Base-by-base conservation (phyloP, 2,113 vertebrate genomes). In the Lepisosteus oculatus region DNA sequence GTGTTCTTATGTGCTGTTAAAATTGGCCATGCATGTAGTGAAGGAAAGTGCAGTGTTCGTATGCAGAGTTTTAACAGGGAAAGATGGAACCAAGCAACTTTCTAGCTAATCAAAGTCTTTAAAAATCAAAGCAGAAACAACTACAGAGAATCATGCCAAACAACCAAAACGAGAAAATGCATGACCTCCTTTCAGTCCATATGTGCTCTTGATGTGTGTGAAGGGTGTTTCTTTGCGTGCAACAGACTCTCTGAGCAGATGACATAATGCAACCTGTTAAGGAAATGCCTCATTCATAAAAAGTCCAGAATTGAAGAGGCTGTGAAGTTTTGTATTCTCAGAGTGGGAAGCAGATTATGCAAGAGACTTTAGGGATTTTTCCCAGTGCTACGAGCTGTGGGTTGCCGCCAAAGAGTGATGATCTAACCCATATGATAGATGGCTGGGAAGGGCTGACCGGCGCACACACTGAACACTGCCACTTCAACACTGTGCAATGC, bases 261-360 rank as follows among this genome's bases (percentile, higher is more conserved):
- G 72, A 65, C 67, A 57, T 70, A 41, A 70, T 55, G 51, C 59
- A 17, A 73, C 61, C 43, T 7, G 57, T 15, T 9, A 11, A 44
- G 14, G 59, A 55, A 67, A 47, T 63, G 17, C 67, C 68, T 70
- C 66, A 64, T 64, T 69, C 59, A 66, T 63, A 56, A 74, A 29
- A 70, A 69, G 14, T 9, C 47, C 43, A 69, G 4, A 70, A 44
- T 63, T 51, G 45, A 45, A n/a, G 8, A 56, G 71, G 56, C 4
- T 14, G 29, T 13, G 29, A 9, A 51, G 47, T 6, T 51, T 5
- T 51, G 15, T 67, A 17, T 54, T 67, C 45, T 67, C 6, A 42
- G 41, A 51, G 47, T 51, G 47, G 47, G 47, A 51, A 51, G 47
- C 5, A 51, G 47, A 9, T 51, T 51, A 51, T 51, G 47, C 47